Evolutionary conservation across 2,113 vertebrate genomes (phyloP), one percentile per base, ranked within the genome.

Genomic region (Cottus gobio): DNA sequence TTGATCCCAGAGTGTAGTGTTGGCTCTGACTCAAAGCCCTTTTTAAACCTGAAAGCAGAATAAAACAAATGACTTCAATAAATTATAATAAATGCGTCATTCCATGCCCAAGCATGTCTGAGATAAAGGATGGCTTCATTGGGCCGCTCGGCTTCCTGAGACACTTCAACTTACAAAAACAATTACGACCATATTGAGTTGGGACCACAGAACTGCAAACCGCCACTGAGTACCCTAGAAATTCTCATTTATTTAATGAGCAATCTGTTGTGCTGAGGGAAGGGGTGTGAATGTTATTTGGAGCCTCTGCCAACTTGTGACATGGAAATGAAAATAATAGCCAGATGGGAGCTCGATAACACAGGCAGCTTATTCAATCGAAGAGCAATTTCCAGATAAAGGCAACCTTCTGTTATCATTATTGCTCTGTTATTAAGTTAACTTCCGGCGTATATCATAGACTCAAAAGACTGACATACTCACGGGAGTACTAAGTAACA

Each of bases 1-100:
- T 98, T 98, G 93, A 99, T 99, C 69, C 98, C 98, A n/a, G 98
- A 98, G 89, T 98, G 98, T 77, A 99, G 92, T 0, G 97, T 98
- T 91, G 98, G 98, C 95, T 99, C 98, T 0, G 97, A 99, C 90
- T 98, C 98, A 94, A 99, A 99, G 0, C 97, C 97, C 90, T 95
- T 97, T 94, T 95, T 97, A 93, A 97, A 99, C 98, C 98, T 99
- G 93, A 39, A 89, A 92, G 48, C 9, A 74, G 26, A 61, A 69
- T n/a, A 76, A 70, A 65, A 68, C 44, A 57, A 70, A 73, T 20
- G 4, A 78, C 50, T 85, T 34, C 36, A 85, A 81, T 77, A 77
- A 85, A 84, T 63, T 70, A 1, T 12, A 79, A 75, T 12, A 90
- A 76, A 82, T 74, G 71, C 26, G 26, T 85, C 75, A 84, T 28